Evolutionary conservation across 30 jellyfish, hydroid and myxozoan species (phyloP).

Genomic region (Chironex yamaguchii): DNA sequence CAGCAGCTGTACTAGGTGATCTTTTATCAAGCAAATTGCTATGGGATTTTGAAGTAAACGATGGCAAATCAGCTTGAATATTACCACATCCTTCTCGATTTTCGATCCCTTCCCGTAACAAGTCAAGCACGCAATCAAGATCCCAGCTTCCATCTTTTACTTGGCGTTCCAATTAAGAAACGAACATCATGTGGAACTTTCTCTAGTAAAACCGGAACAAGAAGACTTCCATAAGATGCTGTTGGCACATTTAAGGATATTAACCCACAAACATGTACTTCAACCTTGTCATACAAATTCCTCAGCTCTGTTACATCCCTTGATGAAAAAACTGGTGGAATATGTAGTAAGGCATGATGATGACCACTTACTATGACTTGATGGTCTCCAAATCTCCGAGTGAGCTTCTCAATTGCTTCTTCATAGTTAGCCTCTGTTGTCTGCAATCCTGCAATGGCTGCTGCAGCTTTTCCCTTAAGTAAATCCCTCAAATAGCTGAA

Average conservation of each 20-base stretch:
- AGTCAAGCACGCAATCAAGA: not conserved
- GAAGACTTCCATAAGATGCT: slow-evolving; percentile 22
- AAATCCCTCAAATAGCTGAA: slow-evolving; percentile 27
- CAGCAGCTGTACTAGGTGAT: not conserved
- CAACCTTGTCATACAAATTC: not conserved
- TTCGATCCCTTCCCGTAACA: slow-evolving; percentile 26
- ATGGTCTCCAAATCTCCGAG: slow-evolving; percentile 8
- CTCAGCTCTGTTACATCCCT: not conserved
- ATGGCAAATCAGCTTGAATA: slow-evolving; percentile 29
- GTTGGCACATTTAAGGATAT: slow-evolving; percentile 24
- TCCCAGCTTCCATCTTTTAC: slow-evolving; percentile 9
- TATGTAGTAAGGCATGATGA: slow-evolving; percentile 5
- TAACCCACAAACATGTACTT: slow-evolving; percentile 25
- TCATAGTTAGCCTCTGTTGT: slow-evolving; percentile 40
- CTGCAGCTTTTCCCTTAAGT: slow-evolving; percentile 19
- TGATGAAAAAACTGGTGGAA: slow-evolving; percentile 16
- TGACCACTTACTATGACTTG: slow-evolving; percentile 31
- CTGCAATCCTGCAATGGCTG: slow-evolving; percentile 25
- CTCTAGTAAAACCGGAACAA: slow-evolving; percentile 3
- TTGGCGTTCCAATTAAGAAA: not conserved
- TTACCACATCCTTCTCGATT: slow-evolving; percentile 27
- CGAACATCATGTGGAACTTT: slow-evolving; percentile 38
- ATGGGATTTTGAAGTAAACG: too few species aligned
- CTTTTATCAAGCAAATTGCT: not conserved
- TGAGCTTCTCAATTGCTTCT: slow-evolving; percentile 1